Evolutionary conservation across 2,888 invertebrate genomes (phyloP).

Genomic region (Lymantria monacha): DNA sequence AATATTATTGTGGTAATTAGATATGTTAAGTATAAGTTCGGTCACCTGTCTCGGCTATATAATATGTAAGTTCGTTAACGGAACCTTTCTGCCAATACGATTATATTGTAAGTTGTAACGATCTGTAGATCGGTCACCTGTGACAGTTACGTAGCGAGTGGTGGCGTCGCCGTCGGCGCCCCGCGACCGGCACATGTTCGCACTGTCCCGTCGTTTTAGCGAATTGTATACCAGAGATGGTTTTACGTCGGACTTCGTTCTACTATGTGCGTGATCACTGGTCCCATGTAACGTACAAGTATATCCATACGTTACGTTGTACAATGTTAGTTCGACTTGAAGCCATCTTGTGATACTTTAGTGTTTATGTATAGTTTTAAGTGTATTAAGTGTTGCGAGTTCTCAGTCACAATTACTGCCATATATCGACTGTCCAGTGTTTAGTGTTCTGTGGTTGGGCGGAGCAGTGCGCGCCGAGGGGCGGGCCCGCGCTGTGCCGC

Average conservation of each 20-base stretch:
- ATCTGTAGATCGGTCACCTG: too few relatives aligned
- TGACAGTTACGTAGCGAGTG: too few relatives aligned
- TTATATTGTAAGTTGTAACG: neutral
- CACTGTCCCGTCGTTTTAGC: neutral
- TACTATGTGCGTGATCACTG: too few relatives aligned
- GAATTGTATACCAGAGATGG: neutral
- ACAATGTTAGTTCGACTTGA: neutral
- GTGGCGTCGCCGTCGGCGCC: too few relatives aligned
- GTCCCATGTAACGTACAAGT: neutral
- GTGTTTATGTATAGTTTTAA: conserved; percentile 3
- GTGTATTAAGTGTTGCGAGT: conserved; percentile 6
- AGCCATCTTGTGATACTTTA: conserved; percentile 1
- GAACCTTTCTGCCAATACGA: neutral
- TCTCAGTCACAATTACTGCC: conserved; percentile 50
- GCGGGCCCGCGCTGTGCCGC: neutral
- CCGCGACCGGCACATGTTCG: too few relatives aligned
- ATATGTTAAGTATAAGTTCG: too few relatives aligned
- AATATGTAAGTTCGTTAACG: neutral
- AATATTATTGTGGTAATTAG: too few relatives aligned
- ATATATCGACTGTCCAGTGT: conserved; percentile 50
- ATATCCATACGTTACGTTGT: neutral
- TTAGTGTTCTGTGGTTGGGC: conserved; percentile 3
- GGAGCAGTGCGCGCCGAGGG: neutral
- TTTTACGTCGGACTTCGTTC: neutral
- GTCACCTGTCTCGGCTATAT: too few relatives aligned